Percentiles rank a stretch among this genome's conserved stretches.
Conservation (phyloP, 2,113 vertebrate species). For the Lepisosteus osseus region DNA sequence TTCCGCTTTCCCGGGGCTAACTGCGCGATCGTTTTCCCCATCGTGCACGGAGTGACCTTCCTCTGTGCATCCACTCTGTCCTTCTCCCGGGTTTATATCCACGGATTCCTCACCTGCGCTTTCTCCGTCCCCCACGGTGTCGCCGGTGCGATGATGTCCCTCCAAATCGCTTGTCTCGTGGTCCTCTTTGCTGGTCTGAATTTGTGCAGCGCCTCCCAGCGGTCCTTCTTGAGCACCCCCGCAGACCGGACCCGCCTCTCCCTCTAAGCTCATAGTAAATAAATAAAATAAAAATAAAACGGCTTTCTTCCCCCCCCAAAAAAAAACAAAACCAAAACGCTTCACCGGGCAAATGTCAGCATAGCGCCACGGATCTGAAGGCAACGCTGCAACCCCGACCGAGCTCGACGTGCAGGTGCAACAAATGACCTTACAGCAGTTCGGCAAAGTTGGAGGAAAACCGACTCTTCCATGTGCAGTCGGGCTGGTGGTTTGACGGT, state of each 20-base stretch:
- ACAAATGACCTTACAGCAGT: conserved; percentile 27
- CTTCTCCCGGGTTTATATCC: conserved; percentile 24
- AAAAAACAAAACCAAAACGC: neutral
- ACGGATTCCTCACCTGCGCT: conserved; percentile 23
- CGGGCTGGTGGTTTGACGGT: conserved; percentile 23
- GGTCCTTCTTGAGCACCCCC: conserved; percentile 29
- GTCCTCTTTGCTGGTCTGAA: conserved; percentile 39
- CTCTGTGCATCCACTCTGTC: conserved; percentile 23
- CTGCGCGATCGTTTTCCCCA: conserved; percentile 38
- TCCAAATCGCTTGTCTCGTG: conserved; percentile 29
- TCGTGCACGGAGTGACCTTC: conserved; percentile 14
- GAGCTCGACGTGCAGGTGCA: conserved; percentile 6
- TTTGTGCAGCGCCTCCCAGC: conserved; percentile 35
- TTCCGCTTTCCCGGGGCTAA: conserved; percentile 42
- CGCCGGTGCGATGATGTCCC: conserved; percentile 33
- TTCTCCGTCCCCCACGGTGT: conserved; percentile 22
- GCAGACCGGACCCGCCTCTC: conserved; percentile 42
- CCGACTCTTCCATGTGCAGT: conserved; percentile 25
- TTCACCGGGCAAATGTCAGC: no score
- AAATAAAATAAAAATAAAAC: conserved; percentile 15
- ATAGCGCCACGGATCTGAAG: no score
- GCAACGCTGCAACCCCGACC: no score
- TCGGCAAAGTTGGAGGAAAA: conserved; percentile 27
- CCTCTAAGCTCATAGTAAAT: conserved; percentile 37
- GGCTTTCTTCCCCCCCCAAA: neutral